Conservation (phyloP, 1,140 invertebrate species). For the Bombus superbus region DNA sequence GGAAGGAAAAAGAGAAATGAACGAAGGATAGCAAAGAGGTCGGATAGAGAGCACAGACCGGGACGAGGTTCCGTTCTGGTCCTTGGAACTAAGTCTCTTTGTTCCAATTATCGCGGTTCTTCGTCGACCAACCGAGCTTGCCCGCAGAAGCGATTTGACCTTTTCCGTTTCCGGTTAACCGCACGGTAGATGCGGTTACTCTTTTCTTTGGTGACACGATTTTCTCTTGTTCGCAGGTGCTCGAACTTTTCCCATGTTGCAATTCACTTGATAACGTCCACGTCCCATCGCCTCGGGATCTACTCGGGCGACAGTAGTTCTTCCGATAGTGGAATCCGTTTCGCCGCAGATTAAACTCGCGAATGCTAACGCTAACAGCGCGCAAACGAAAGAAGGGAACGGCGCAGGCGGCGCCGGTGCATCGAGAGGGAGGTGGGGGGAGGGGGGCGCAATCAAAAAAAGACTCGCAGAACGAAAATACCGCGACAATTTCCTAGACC, state of each 20-base stretch:
- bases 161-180: constrained; percentile 70
- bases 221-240: constrained; percentile 57
- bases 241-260: constrained; percentile 32
- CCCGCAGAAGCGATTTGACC: constrained; percentile 68
- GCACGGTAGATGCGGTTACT: constrained; percentile 62
- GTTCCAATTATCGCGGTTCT: constrained; percentile 73
- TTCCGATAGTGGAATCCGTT: constrained; percentile 12
- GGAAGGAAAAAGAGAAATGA: background rate
- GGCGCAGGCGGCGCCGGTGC: background rate
- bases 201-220: constrained; percentile 56
- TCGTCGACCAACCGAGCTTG: constrained; percentile 57
- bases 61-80: constrained; percentile 55
- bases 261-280: constrained; percentile 26
- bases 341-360: background rate
- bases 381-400: background rate
- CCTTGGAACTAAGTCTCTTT: constrained; percentile 69
- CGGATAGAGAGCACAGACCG: constrained; percentile 1
- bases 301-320: background rate
- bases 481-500: constrained; percentile 1
- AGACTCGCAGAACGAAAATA: background rate
- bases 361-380: background rate
- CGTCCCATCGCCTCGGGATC: constrained; percentile 11
- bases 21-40: background rate
- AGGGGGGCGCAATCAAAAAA: background rate
- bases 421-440: background rate